Percentiles rank a stretch among this genome's conserved stretches.
Evolutionary conservation across 2,113 vertebrate species (phyloP).

Genomic region (Ahaetulla prasina): DNA sequence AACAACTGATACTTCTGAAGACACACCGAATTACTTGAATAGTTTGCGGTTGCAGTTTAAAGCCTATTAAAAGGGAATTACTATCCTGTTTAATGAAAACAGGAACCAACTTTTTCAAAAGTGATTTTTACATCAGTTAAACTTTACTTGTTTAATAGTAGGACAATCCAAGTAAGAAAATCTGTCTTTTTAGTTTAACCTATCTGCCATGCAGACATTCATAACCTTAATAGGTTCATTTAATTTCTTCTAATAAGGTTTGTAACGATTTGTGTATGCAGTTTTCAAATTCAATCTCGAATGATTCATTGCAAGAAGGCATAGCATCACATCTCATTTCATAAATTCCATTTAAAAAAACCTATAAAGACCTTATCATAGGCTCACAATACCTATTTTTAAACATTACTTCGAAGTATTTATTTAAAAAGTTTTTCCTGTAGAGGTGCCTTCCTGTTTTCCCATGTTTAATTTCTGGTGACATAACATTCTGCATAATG

Average conservation of each 20-base stretch:
- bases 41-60: not conserved
- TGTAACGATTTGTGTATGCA: not conserved
- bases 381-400: not conserved
- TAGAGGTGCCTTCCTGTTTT: not conserved
- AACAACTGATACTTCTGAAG: not conserved
- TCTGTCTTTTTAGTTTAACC: not conserved
- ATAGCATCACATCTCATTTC: not conserved
- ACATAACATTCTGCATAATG: not conserved
- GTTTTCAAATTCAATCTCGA: not conserved
- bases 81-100: not conserved
- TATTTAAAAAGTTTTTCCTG: not conserved
- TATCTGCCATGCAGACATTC: not conserved
- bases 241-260: not conserved
- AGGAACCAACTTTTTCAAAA: not conserved
- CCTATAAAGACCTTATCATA: not conserved
- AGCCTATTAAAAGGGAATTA: not conserved
- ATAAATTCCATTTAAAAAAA: not conserved
- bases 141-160: not conserved
- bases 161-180: not conserved
- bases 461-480: not conserved
- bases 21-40: not conserved
- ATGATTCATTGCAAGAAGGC: not conserved
- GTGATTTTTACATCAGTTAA: not conserved
- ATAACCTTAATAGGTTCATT: not conserved
- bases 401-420: not conserved